Conservation (phyloP, 2,888 invertebrate species). For the Ochropleura plecta region DNA sequence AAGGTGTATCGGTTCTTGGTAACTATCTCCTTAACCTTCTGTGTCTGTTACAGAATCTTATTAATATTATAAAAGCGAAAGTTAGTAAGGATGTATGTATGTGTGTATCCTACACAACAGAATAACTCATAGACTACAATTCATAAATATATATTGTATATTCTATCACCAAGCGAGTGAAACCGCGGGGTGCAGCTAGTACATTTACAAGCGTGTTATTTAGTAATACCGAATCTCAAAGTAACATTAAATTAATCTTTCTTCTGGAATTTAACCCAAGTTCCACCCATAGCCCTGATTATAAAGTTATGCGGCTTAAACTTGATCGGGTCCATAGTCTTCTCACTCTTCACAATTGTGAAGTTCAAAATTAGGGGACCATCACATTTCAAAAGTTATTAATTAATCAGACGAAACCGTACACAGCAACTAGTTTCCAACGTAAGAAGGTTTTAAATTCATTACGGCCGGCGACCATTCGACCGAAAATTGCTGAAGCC, state of each 20-base stretch:
- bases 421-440: slow-evolving; percentile 10
- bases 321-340: slow-evolving; percentile 80
- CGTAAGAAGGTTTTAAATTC: slow-evolving; percentile 40
- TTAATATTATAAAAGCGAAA: too few relatives aligned
- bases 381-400: too few relatives aligned
- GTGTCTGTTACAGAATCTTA: too few relatives aligned
- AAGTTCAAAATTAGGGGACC: slow-evolving; percentile 79
- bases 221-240: not conserved
- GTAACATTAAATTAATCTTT: slow-evolving; percentile 6
- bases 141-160: too few relatives aligned
- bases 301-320: slow-evolving; percentile 72
- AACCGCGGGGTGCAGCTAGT: too few relatives aligned
- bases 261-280: slow-evolving; percentile 38
- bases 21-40: not conserved
- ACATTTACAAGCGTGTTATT: not conserved
- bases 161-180: too few relatives aligned
- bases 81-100: too few relatives aligned
- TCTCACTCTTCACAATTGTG: slow-evolving; percentile 77
- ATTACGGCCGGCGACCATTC: slow-evolving; percentile 41
- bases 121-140: too few relatives aligned
- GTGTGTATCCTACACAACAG: too few relatives aligned
- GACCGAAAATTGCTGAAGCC: slow-evolving; percentile 46
- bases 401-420: not conserved
- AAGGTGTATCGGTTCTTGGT: not conserved
- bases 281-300: slow-evolving; percentile 60